Base-by-base conservation (phyloP, 2,113 vertebrate genomes). In the Pongo pygmaeus region DNA sequence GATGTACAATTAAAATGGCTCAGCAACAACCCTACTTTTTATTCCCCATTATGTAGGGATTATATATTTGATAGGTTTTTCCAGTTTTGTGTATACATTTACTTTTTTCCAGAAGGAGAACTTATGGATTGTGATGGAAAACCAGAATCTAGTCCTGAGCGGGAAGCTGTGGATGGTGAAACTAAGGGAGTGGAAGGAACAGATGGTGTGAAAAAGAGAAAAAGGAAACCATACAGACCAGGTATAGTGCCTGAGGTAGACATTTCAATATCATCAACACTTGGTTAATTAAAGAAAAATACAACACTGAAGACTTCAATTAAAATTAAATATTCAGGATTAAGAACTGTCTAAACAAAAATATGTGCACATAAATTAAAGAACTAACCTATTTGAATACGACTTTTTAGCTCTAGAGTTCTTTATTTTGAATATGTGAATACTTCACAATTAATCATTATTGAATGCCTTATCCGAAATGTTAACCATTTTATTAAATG, bases 201-300 rank as follows among this genome's bases (percentile, higher is more conserved):
- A 9, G 99, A 99, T 3, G 98, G 98, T n/a, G 98, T 99, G 93
- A 99, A 99, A 98, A 99, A 99, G 98, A 99, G 99, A 97, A 99
- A 99, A 94, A 99, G 99, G 98, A 99, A 99, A 98, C 99, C 99
- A n/a, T 99, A 99, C 97, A 99, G 99, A 98, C 99, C 99, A 97
- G 99, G 99, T 99, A 98, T 74, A 97, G 81, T 52, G 30, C 17
- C 8, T 64, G 20, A 35, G 77, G 27, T 35, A 12, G 5, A 79
- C n/a, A 0, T 64, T 9, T 84, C 1, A 67, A 5, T 91, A 9
- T 74, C 30, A 84, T 25, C 14, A 69, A 17, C 52, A 23, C 40
- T 35, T 25, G 4, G 12, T 72, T 70, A 18, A 6, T 40, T 70
- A 59, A 69, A 38, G 27, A 67, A 30, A 46, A 55, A 52, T 59